These are phyloP conservation scores for Mormyrus iriodes DNA, from an alignment of 2,113 vertebrate species.

Conservation along the genomic window DNA sequence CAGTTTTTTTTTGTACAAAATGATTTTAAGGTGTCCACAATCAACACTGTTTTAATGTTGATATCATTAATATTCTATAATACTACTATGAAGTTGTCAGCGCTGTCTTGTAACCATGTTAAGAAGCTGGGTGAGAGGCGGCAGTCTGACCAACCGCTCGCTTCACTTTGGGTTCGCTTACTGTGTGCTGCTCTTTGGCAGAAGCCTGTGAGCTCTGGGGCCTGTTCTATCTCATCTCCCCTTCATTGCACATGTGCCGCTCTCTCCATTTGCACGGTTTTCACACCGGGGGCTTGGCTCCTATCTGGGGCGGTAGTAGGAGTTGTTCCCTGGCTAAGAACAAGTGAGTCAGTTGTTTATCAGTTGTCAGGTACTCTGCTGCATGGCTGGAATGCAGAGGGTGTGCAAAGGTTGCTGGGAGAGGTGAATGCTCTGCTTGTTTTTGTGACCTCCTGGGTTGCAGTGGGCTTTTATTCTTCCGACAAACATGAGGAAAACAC, in stretches of 20 bases:
- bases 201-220: not conserved
- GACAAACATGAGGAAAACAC: slow-evolving; percentile 5
- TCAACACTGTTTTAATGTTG: not conserved
- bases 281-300: not conserved
- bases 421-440: slow-evolving; percentile 32
- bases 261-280: not conserved
- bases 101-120: not conserved
- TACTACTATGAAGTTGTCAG: not conserved
- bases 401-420: slow-evolving; percentile 42
- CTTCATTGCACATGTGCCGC: not conserved
- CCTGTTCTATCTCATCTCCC: not conserved
- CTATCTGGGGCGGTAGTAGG: slow-evolving; percentile 18
- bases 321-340: slow-evolving; percentile 32
- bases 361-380: slow-evolving; percentile 50
- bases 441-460: slow-evolving; percentile 34
- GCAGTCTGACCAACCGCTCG: not conserved
- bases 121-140: not conserved
- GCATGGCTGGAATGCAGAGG: slow-evolving; percentile 46
- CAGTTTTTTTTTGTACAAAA: not conserved
- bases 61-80: not conserved
- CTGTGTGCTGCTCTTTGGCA: not conserved
- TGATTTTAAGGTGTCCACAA: not conserved
- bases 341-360: slow-evolving; percentile 45
- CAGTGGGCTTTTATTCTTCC: slow-evolving; percentile 4
- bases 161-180: not conserved